These are phyloP conservation scores for Oligia fasciuncula DNA, from an alignment of 2,888 invertebrate species.

Conservation along the genomic window DNA sequence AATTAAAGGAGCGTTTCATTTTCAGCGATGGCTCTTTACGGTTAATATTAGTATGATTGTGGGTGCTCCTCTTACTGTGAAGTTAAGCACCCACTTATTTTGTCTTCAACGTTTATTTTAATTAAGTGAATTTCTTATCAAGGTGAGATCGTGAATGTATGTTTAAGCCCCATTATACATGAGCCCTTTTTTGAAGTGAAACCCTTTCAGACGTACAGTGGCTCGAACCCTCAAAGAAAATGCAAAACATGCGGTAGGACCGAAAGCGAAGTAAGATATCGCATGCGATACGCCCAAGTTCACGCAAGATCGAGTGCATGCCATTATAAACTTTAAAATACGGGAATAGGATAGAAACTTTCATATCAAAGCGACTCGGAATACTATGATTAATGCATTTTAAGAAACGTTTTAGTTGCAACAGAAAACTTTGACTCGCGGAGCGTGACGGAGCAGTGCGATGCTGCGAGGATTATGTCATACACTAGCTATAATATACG, in stretches of 20 bases:
- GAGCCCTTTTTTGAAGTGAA: constrained; percentile 55
- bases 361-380: constrained; percentile 69
- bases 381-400: constrained; percentile 85
- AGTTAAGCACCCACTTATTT: constrained; percentile 78
- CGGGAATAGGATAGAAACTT: constrained; percentile 76
- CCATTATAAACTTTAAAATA: constrained; percentile 76
- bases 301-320: constrained; percentile 71
- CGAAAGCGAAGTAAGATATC: constrained; percentile 71
- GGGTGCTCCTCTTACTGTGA: constrained; percentile 74
- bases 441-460: constrained; percentile 77
- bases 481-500: constrained; percentile 63
- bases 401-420: constrained; percentile 83
- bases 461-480: constrained; percentile 73
- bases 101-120: constrained; percentile 80
- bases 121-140: constrained; percentile 78
- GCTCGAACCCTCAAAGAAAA: constrained; percentile 76
- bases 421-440: constrained; percentile 82
- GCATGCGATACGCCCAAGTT: constrained; percentile 75
- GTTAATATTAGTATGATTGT: constrained; percentile 87
- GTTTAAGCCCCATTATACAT: constrained; percentile 55
- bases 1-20: constrained; percentile 88
- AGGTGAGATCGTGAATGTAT: constrained; percentile 61
- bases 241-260: constrained; percentile 73
- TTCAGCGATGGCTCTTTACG: constrained; percentile 82
- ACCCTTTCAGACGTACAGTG: constrained; percentile 64